Evolutionary conservation across 2,113 vertebrate species (phyloP).

Genomic region (Ailurus styani): DNA sequence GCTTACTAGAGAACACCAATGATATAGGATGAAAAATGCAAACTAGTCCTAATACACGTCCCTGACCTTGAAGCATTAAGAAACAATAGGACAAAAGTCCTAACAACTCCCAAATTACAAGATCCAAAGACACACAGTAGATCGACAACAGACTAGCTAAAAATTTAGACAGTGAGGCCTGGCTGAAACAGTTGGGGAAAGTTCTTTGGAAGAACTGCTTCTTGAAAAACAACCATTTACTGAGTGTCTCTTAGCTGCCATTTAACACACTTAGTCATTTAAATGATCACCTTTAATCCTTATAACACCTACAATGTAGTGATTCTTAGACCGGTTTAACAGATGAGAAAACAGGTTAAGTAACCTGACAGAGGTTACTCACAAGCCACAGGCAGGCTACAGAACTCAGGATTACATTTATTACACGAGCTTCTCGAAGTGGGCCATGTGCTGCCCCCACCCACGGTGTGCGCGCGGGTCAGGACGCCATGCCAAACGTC

Average conservation of each 20-base stretch:
- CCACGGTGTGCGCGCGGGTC: not conserved
- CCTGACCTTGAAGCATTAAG: not conserved
- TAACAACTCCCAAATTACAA: not conserved
- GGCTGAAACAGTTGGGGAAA: not conserved
- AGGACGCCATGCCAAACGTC: not conserved
- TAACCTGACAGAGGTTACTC: not conserved
- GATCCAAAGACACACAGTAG: not conserved
- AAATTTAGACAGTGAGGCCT: not conserved
- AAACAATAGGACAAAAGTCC: not conserved
- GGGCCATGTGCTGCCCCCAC: accelerated
- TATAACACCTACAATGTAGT: not conserved
- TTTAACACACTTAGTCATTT: not conserved
- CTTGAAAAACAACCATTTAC: not conserved
- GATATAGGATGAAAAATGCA: not conserved
- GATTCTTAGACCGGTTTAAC: not conserved
- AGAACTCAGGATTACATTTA: not conserved
- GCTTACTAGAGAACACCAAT: not conserved
- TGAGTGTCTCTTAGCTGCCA: not conserved
- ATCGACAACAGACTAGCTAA: not conserved
- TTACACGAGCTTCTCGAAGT: accelerated
- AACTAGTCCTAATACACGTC: not conserved
- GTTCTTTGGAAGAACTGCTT: not conserved
- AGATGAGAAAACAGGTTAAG: not conserved
- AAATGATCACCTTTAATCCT: not conserved
- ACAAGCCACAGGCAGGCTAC: not conserved